Evolutionary conservation across 1,140 invertebrate genomes (phyloP).

Genomic region (Drosophila pallidifrons): DNA sequence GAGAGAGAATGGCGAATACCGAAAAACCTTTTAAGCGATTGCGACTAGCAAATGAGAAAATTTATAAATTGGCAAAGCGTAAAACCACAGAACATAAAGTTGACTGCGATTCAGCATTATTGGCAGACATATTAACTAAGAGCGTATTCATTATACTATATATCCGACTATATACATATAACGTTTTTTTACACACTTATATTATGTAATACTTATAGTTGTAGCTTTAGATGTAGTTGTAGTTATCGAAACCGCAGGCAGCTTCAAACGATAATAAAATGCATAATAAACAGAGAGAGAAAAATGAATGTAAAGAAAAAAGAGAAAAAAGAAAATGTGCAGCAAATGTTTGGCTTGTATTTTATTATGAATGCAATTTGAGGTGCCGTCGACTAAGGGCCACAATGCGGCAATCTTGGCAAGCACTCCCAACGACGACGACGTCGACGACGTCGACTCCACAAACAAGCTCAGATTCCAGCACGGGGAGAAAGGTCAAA

Average conservation of each 20-base stretch:
- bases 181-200: neutral
- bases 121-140: neutral
- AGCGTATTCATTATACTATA: constrained; percentile 1
- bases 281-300: constrained; percentile 45
- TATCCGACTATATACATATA: neutral
- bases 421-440: neutral
- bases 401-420: constrained; percentile 34
- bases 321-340: constrained; percentile 14
- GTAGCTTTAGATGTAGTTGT: constrained; percentile 20
- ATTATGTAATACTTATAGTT: neutral
- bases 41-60: neutral
- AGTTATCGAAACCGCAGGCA: constrained; percentile 34
- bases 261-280: constrained; percentile 35
- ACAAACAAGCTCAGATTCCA: no score
- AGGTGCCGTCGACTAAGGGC: constrained; percentile 28
- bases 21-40: neutral
- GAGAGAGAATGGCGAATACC: no score
- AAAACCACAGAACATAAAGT: constrained; percentile 24
- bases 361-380: constrained; percentile 69
- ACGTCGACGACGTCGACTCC: no score
- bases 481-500: neutral
- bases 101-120: constrained; percentile 8
- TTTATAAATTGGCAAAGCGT: neutral
- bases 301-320: constrained; percentile 26
- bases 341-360: constrained; percentile 64